These are phyloP conservation scores for Drosophila nebulosa DNA, from an alignment of 1,140 invertebrate species.

Conservation along the genomic window DNA sequence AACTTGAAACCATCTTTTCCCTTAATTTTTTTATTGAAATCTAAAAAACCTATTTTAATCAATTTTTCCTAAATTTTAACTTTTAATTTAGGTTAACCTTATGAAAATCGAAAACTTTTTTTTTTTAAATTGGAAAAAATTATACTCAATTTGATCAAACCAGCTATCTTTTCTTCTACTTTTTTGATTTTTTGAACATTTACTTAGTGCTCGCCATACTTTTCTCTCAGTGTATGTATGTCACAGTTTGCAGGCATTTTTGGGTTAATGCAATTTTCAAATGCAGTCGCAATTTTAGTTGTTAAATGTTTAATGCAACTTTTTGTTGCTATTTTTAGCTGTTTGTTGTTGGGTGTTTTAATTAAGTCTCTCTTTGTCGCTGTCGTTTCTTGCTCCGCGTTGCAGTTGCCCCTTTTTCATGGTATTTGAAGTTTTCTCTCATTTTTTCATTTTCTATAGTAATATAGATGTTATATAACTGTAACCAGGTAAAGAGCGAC, in stretches of 20 bases:
- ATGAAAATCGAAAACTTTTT: too few species aligned
- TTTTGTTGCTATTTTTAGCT: constrained; percentile 3
- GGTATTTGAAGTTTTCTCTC: neutral
- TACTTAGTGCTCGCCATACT: neutral
- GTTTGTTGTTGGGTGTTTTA: constrained; percentile 39
- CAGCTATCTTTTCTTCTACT: too few species aligned
- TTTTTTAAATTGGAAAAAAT: too few species aligned
- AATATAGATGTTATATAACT: constrained; percentile 31
- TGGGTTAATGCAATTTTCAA: constrained; percentile 66
- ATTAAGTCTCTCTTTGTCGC: constrained; percentile 29
- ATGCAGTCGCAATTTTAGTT: constrained; percentile 44
- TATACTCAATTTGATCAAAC: too few species aligned
- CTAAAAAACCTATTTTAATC: too few species aligned
- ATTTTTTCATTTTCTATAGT: neutral
- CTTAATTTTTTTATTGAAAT: too few species aligned
- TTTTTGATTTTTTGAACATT: neutral
- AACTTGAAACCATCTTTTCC: too few species aligned
- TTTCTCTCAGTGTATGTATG: constrained; percentile 45
- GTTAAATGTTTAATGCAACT: constrained; percentile 52
- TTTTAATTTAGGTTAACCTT: too few species aligned
- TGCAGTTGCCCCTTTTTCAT: too few species aligned
- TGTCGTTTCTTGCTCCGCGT: neutral
- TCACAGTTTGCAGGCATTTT: constrained; percentile 48
- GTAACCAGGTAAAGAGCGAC: too few species aligned
- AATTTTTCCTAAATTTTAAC: too few species aligned